Conservation (phyloP, 1,140 invertebrate genomes). For the Zaprionus camerounensis region DNA sequence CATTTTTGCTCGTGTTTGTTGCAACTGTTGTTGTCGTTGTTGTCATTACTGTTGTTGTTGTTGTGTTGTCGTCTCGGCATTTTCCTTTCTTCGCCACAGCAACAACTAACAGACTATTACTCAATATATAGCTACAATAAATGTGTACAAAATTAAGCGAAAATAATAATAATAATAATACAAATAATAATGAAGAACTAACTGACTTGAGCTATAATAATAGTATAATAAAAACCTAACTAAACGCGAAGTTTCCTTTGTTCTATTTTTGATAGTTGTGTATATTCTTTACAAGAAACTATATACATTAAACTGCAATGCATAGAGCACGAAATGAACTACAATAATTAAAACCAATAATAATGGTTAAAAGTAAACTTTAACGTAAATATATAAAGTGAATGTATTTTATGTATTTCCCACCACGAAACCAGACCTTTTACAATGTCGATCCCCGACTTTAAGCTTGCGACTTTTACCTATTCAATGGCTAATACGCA, state of each 20-base stretch:
- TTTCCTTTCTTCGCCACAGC: constrained; percentile 45
- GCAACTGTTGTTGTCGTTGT: constrained; percentile 41
- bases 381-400: not conserved
- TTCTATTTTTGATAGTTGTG: constrained; percentile 79
- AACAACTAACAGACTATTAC: constrained; percentile 39
- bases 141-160: constrained; percentile 33
- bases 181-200: not conserved
- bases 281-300: constrained; percentile 48
- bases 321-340: constrained; percentile 2
- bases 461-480: constrained; percentile 20
- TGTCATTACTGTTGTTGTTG: constrained; percentile 35
- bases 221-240: not conserved
- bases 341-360: not conserved
- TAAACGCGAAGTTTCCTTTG: constrained; percentile 58
- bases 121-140: constrained; percentile 30
- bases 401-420: constrained; percentile 31
- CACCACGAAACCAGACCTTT: constrained; percentile 40
- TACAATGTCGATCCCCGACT: constrained; percentile 26
- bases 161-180: constrained; percentile 3
- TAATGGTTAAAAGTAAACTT: not conserved
- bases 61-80: constrained; percentile 13
- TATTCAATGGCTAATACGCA: constrained; percentile 18
- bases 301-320: constrained; percentile 13
- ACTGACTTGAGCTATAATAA: no score
- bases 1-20: constrained; percentile 51